These are phyloP conservation scores for Chunga burmeisteri DNA, from an alignment of 2,113 vertebrate species.

Conservation along the genomic window DNA sequence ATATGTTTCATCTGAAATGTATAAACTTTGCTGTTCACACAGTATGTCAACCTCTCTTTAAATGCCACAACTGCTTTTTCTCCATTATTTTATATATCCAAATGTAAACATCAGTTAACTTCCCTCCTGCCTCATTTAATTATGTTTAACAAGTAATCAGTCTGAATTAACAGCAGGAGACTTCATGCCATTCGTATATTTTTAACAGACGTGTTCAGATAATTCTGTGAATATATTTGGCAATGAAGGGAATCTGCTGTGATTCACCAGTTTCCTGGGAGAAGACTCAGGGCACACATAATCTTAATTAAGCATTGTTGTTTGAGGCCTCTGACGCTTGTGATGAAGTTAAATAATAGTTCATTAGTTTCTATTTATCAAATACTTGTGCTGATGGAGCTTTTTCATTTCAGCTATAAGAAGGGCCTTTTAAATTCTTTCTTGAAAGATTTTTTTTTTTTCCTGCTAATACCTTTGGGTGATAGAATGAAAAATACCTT, in stretches of 20 bases:
- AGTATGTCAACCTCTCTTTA: not conserved
- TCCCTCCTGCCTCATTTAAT: conserved; percentile 18
- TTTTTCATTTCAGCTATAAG: not conserved
- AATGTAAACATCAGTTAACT: not conserved
- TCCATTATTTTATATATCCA: not conserved
- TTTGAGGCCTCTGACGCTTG: not conserved
- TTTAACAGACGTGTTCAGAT: not conserved
- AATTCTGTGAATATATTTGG: not conserved
- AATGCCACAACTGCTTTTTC: not conserved
- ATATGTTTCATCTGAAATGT: not conserved
- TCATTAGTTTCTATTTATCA: conserved; percentile 4
- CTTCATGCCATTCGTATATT: not conserved
- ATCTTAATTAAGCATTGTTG: conserved; percentile 25
- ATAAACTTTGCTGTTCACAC: not conserved
- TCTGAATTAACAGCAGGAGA: conserved; percentile 31
- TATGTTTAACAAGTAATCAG: conserved; percentile 14
- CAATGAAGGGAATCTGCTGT: not conserved
- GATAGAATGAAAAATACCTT: not conserved
- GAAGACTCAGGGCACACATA: not conserved
- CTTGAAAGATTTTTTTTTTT: not conserved
- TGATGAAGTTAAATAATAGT: not conserved
- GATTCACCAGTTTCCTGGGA: not conserved
- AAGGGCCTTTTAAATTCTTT: not conserved
- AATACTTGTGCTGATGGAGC: not conserved
- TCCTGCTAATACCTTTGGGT: not conserved